phyloP scores from a whole-genome alignment of 2,888 invertebrate species.

The Eumacrocentrus americanus region DNA sequence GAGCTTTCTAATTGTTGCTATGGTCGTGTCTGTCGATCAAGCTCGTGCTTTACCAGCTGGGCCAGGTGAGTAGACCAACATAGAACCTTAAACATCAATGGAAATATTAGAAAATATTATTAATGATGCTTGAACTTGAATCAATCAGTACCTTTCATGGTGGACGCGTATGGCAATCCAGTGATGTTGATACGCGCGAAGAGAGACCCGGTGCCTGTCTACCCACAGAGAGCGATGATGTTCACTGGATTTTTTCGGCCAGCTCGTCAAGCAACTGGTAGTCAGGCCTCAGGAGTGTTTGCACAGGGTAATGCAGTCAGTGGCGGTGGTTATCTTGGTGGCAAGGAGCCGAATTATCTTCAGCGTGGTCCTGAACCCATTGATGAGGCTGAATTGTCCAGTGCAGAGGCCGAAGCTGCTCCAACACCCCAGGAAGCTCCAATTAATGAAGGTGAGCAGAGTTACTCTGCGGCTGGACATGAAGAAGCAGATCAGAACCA shows the following conservation, averaged over 20 bases:
- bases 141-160: slow-evolving; percentile 43
- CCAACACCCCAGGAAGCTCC: slow-evolving; percentile 40
- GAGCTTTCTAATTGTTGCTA: slow-evolving; percentile 60
- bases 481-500: slow-evolving; percentile 26
- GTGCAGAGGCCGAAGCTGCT: slow-evolving; percentile 51
- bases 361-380: slow-evolving; percentile 46
- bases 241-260: slow-evolving; percentile 56
- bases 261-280: slow-evolving; percentile 41
- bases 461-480: slow-evolving; percentile 15
- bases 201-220: slow-evolving; percentile 41
- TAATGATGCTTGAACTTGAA: neutral
- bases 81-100: too few species aligned
- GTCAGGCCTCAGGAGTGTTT: slow-evolving; percentile 50
- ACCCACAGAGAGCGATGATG: slow-evolving; percentile 55
- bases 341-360: slow-evolving; percentile 42
- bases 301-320: slow-evolving; percentile 56
- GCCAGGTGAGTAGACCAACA: slow-evolving; percentile 42
- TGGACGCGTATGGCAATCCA: slow-evolving; percentile 44
- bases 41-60: slow-evolving; percentile 42
- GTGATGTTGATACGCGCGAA: slow-evolving; percentile 45
- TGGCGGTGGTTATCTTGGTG: slow-evolving; percentile 49
- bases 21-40: slow-evolving; percentile 59
- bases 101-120: neutral
- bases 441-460: slow-evolving; percentile 31
- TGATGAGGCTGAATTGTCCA: slow-evolving; percentile 49